These are phyloP conservation scores for Drosophila neonasuta DNA, from an alignment of 2,888 invertebrate genomes.

Conservation along the genomic window DNA sequence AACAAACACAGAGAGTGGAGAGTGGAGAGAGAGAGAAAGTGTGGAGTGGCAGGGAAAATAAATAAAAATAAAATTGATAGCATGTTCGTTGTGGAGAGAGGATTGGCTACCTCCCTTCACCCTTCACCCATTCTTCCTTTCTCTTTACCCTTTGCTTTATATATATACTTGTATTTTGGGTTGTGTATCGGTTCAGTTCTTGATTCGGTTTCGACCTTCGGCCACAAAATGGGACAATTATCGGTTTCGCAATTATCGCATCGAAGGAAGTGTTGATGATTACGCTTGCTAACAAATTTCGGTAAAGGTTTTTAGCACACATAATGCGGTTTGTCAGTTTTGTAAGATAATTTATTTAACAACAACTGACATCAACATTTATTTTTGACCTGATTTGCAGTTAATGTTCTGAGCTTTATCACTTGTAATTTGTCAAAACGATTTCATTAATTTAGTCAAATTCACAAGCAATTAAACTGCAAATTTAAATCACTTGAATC, in stretches of 20 bases:
- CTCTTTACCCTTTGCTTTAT: background rate
- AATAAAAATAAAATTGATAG: constrained; percentile 72
- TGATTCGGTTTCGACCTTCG: background rate
- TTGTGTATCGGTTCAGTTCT: constrained; percentile 3
- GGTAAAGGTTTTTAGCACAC: background rate
- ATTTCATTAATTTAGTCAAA: background rate
- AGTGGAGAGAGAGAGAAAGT: constrained; percentile 5
- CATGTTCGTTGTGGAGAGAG: constrained; percentile 44
- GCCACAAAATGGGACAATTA: constrained; percentile 42
- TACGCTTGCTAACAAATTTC: constrained; percentile 31
- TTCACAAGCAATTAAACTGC: background rate
- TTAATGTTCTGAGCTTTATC: background rate
- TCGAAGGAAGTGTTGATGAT: constrained; percentile 26
- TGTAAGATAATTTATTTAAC: background rate
- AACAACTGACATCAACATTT: background rate
- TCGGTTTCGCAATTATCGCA: constrained; percentile 46
- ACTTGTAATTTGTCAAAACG: background rate
- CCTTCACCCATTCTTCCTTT: background rate
- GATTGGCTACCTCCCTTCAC: constrained; percentile 1
- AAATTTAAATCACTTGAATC: background rate
- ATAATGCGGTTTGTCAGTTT: background rate
- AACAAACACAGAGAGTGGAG: constrained; percentile 61
- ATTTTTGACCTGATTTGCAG: background rate
- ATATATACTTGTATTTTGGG: no score
- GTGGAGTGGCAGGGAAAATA: constrained; percentile 47